phyloP scores from a whole-genome alignment of 2,888 invertebrate species.

The Ernsta delagoae region DNA sequence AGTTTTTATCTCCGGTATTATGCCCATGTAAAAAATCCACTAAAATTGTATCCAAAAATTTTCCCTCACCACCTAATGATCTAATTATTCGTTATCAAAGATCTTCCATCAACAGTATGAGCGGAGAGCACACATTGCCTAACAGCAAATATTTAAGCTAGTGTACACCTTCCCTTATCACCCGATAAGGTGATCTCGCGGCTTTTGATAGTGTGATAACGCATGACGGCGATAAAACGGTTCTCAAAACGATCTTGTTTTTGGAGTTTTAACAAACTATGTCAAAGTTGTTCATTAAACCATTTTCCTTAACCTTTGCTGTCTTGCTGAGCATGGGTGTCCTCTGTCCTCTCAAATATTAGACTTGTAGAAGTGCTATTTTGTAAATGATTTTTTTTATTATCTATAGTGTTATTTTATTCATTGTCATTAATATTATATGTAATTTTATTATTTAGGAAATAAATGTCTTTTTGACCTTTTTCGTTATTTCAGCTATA shows the following conservation, averaged over 20 bases:
- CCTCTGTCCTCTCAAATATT: too few relatives aligned
- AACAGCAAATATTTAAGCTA: conserved; percentile 32
- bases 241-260: not conserved
- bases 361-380: too few relatives aligned
- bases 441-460: too few relatives aligned
- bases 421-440: too few relatives aligned
- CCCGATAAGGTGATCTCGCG: conserved; percentile 39
- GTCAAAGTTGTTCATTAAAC: not conserved
- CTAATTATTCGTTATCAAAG: conserved; percentile 32
- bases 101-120: conserved; percentile 25
- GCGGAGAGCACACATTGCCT: conserved; percentile 36
- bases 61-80: conserved; percentile 19
- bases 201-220: conserved; percentile 38
- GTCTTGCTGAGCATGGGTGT: too few relatives aligned
- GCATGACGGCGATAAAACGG: conserved; percentile 13
- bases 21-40: too few relatives aligned
- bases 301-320: not conserved
- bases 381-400: too few relatives aligned
- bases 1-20: too few relatives aligned
- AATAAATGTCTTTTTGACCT: too few relatives aligned
- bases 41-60: conserved; percentile 3
- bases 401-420: too few relatives aligned
- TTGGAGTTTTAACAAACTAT: not conserved
- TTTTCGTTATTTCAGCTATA: too few relatives aligned
- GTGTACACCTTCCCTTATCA: conserved; percentile 36